A percentile compares a stretch with the other conserved stretches of the same genome.
phyloP scores from a whole-genome alignment of 2,797 vertebrate species.

The Girardinus metallicus region DNA sequence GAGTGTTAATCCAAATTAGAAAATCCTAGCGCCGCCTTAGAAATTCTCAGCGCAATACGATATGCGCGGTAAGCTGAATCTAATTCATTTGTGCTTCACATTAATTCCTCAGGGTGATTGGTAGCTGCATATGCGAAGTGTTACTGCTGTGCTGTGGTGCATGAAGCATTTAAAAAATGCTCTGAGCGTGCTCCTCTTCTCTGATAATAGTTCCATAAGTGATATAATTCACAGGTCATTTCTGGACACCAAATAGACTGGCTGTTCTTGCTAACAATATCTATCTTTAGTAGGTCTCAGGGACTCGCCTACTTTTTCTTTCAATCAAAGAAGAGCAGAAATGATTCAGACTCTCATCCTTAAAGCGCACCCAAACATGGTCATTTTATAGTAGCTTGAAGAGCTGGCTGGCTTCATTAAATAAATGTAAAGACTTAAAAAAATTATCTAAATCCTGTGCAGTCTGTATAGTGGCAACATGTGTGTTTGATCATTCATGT shows the following conservation, averaged over 20 bases:
- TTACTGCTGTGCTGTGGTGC: slow-evolving; percentile 19
- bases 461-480: slow-evolving; percentile 29
- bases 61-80: background rate
- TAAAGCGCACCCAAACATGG: slow-evolving; percentile 65
- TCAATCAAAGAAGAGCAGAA: slow-evolving; percentile 56
- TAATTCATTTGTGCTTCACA: slow-evolving; percentile 13
- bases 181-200: slow-evolving; percentile 34
- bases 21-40: background rate
- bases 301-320: slow-evolving; percentile 55
- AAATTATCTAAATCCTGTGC: slow-evolving; percentile 35
- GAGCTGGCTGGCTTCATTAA: slow-evolving; percentile 56
- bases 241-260: slow-evolving; percentile 53
- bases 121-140: slow-evolving; percentile 6
- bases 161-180: slow-evolving; percentile 28
- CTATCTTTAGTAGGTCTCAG: slow-evolving; percentile 62
- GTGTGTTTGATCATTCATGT: slow-evolving; percentile 44
- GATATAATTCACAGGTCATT: slow-evolving; percentile 59
- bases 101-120: slow-evolving; percentile 11
- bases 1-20: slow-evolving; percentile 4
- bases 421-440: slow-evolving; percentile 51
- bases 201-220: slow-evolving; percentile 51
- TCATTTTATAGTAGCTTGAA: slow-evolving; percentile 36
- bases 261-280: slow-evolving; percentile 72
- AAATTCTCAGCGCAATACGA: slow-evolving; percentile 4
- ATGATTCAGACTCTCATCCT: slow-evolving; percentile 35